Evolutionary conservation across 2,888 invertebrate species (phyloP).

Genomic region (Lumbricus terrestris): DNA sequence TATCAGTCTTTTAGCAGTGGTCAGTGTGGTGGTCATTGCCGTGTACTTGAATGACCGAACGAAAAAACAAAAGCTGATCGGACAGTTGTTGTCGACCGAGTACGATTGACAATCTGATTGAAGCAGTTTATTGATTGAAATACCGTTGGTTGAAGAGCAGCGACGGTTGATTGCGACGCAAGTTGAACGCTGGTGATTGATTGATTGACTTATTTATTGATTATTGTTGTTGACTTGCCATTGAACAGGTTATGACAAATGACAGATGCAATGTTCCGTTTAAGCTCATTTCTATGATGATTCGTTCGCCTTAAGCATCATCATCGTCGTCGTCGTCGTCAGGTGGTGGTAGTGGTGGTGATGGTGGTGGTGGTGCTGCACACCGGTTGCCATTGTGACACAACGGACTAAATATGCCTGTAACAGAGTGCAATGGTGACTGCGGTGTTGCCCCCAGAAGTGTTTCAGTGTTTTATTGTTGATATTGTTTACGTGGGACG

Average conservation of each 20-base stretch:
- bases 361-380: no score
- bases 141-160: background rate
- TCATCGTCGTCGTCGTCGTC: no score
- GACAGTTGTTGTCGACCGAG: background rate
- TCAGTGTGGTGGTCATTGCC: background rate
- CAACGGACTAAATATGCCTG: background rate
- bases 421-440: background rate
- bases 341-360: no score
- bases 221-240: background rate
- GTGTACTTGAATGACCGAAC: background rate
- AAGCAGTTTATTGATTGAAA: background rate
- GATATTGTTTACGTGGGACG: background rate
- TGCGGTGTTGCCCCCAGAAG: background rate
- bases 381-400: background rate
- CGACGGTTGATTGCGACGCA: background rate
- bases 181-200: background rate
- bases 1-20: background rate
- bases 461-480: background rate
- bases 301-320: background rate
- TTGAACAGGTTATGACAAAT: background rate
- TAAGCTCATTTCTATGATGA: background rate
- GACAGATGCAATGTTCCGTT: constrained; percentile 3
- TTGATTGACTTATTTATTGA: background rate
- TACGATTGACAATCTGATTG: no score
- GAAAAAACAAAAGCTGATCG: background rate